Base-by-base conservation (phyloP, 2,797 vertebrate genomes). In the Galago senegalensis region DNA sequence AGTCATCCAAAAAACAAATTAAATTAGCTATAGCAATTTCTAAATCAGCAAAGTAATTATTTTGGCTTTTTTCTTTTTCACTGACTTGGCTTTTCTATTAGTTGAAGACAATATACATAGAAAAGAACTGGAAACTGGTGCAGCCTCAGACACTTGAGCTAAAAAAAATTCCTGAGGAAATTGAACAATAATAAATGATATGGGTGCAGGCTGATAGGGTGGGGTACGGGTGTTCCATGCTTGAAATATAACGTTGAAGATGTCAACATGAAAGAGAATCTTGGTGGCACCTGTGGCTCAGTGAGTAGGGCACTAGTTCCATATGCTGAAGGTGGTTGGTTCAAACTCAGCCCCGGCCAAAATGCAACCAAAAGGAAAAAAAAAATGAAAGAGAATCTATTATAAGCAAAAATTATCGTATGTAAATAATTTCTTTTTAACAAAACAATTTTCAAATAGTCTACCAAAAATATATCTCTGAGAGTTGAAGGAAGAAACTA, bases 1-100 rank as follows among this genome's bases (percentile, higher is more conserved):
- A 72, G 46, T 46, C 76, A 93, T 89, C 81, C 87, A 95, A 93
- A 90, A n/a, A 91, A 67, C 37, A 75, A 80, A 96, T 91, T 87
- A 93, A 92, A 96, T 93, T 91, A 95, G 65, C 72, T 93, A 77
- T 34, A 91, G 70, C 27, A 77, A 91, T 87, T 93, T 97, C 70
- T 93, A 84, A 91, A 82, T 87, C 92, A 91, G 80, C 37, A 70
- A 87, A 75, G 21, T 43, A 73, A 79, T 65, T 40, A n/a, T 87
- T 58, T 56, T 12, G 29, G 1, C 23, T 60, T 70, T 34, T 82
- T 67, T 53, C n/a, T 86, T 65, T 90, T 83, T 3, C 67, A 73
- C 58, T 67, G 65, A 56, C 12, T 77, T 58, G 31, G 6, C 14
- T 86, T 87, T 60, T 73, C 56, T 73, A 43, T 77, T 92, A 67